Evolutionary conservation across 2,113 vertebrate genomes (phyloP), one percentile per base, ranked within the genome.

Genomic region (Amphiprion percula): DNA sequence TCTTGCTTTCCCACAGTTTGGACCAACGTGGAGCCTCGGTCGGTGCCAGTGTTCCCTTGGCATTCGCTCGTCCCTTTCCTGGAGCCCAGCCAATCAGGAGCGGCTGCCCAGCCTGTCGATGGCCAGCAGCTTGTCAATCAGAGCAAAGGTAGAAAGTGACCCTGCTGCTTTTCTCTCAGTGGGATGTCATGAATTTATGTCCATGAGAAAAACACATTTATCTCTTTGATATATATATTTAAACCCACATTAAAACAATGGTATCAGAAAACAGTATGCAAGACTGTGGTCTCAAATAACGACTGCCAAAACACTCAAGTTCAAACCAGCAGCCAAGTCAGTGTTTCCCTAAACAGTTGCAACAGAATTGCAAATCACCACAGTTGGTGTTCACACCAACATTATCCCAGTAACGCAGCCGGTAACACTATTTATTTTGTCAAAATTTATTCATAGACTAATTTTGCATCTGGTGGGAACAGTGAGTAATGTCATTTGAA

Each of bases 11-110:
- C 70, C 78, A 63, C 94, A 98, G 97, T 98, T 77, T 98, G 97
- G 97, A 98, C 97, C 67, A 97, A 97, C 21, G 97, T 98, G 92
- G 97, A 98, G 91, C 97, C 97, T 59, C 95, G 97, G 12, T 97
- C 97, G 0, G 96, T 98, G 82, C 96, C 96, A 17, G 97, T 98
- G 70, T 98, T 97, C 85, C 97, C 97, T 63, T 98, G 97, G 97
- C 97, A 97, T 92, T 97, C 97, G 10, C 93, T 98, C 83, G 96
- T 97, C 82, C 97, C 97, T 78, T 97, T 97, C 88, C 92, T 98
- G 95, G 97, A 97, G 80, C 96, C 97, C 82, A 97, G 95, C 95
- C 97, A 97, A 87, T 95, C 96, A 26, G 96, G 96, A 93, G 93
- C 93, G 59, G 94, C 95, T 21, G 92, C 94, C 76, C 96, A 95